These are phyloP conservation scores for Torymus texanus DNA, from an alignment of 2,888 invertebrate genomes.

Conservation along the genomic window DNA sequence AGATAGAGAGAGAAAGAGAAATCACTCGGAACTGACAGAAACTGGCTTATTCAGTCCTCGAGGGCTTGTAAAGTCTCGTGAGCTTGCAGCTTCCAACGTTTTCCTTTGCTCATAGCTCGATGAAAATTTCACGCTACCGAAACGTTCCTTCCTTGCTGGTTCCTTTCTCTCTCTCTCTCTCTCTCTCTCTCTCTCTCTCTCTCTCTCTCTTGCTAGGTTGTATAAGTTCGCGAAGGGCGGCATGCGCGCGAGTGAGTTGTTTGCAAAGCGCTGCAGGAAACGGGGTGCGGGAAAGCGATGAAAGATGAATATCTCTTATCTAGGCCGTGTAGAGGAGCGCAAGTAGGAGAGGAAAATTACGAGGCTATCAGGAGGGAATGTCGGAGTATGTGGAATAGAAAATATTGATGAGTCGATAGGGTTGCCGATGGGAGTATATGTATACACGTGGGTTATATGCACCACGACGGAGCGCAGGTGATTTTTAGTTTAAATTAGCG, in stretches of 20 bases:
- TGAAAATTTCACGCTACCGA: conserved; percentile 34
- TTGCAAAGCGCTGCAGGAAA: conserved; percentile 17
- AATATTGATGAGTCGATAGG: too few relatives aligned
- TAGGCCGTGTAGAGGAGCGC: not conserved
- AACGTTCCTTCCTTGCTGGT: not conserved
- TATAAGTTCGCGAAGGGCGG: not conserved
- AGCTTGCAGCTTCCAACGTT: not conserved
- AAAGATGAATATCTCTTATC: conserved; percentile 32
- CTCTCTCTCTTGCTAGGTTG: too few relatives aligned
- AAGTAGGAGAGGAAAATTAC: conserved; percentile 3
- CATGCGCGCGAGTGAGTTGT: not conserved
- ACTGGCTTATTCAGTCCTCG: conserved; percentile 22
- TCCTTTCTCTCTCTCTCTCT: not conserved
- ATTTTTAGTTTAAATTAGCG: too few relatives aligned
- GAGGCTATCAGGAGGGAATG: not conserved
- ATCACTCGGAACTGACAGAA: conserved; percentile 38
- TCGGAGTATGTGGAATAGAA: not conserved
- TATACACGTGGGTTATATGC: too few relatives aligned
- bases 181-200: too few relatives aligned
- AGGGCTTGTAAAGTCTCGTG: conserved; percentile 25
- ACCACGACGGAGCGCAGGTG: too few relatives aligned
- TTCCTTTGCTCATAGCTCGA: conserved; percentile 26
- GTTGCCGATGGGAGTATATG: too few relatives aligned
- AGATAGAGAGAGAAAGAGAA: conserved; percentile 34
- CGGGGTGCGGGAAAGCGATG: conserved; percentile 3